phyloP scores from a whole-genome alignment of 2,113 vertebrate genomes.

The Pontoporia blainvillei region DNA sequence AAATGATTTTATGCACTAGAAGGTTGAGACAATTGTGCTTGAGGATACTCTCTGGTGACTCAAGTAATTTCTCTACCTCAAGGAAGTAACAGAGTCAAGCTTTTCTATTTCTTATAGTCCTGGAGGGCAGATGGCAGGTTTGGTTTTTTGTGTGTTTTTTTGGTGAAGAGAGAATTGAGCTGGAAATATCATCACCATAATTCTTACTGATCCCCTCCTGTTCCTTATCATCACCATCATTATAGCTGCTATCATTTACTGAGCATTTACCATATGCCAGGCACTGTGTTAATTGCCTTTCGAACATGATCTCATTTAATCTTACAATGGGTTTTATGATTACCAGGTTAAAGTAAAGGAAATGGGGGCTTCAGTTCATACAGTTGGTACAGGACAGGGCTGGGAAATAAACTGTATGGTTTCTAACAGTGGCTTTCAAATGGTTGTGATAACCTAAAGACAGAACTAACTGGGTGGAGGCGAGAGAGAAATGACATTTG shows the following conservation, averaged over 20 bases:
- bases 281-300: not conserved
- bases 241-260: constrained; percentile 17
- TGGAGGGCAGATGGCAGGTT: not conserved
- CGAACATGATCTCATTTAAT: constrained; percentile 27
- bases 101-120: not conserved
- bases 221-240: constrained; percentile 17
- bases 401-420: not conserved
- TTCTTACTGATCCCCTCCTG: not conserved
- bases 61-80: not conserved
- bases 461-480: not conserved
- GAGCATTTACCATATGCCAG: constrained; percentile 27
- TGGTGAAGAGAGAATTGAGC: not conserved
- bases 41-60: not conserved
- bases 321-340: not conserved
- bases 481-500: not conserved
- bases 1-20: not conserved
- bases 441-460: not conserved
- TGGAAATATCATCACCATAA: not conserved
- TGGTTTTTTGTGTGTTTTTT: not conserved
- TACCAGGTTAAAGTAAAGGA: not conserved
- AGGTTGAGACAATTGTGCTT: not conserved
- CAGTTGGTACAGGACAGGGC: not conserved
- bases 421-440: not conserved
- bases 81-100: not conserved
- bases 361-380: not conserved